A percentile compares a stretch with the other conserved stretches of the same genome.
phyloP scores from a whole-genome alignment of 2,888 invertebrate genomes.

The Epicampocera succincta region DNA sequence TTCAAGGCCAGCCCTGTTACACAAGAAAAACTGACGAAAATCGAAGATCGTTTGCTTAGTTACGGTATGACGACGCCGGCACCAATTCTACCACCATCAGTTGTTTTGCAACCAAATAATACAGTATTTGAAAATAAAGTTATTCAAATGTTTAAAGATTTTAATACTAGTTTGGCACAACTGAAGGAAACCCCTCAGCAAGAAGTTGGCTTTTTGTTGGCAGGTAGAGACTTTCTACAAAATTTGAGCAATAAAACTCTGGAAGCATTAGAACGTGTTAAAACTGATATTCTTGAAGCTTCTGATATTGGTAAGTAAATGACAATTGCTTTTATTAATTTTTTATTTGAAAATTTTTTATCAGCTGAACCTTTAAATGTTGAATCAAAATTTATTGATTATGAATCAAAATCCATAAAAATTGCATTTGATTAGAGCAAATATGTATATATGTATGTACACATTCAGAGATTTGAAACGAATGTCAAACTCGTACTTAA shows the following conservation, averaged over 20 bases:
- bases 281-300: conserved; percentile 82
- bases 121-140: conserved; percentile 82
- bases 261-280: conserved; percentile 83
- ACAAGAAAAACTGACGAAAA: conserved; percentile 77
- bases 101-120: conserved; percentile 77
- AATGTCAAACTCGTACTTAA: conserved; percentile 30
- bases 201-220: conserved; percentile 77
- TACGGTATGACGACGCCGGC: conserved; percentile 74
- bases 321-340: not conserved
- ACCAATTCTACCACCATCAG: conserved; percentile 48
- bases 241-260: conserved; percentile 85
- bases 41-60: conserved; percentile 78
- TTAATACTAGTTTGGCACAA: conserved; percentile 81
- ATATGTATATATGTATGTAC: not conserved
- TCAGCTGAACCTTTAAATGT: not conserved
- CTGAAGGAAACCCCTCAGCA: conserved; percentile 75
- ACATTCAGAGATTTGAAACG: too few relatives aligned
- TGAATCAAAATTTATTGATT: not conserved
- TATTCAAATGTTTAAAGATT: conserved; percentile 81
- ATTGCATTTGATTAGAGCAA: not conserved
- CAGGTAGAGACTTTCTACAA: conserved; percentile 83
- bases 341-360: not conserved
- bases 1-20: conserved; percentile 76
- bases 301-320: conserved; percentile 82
- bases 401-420: not conserved